Evolutionary conservation across 2,888 invertebrate genomes (phyloP).

Genomic region (Dolichomitus sp.): DNA sequence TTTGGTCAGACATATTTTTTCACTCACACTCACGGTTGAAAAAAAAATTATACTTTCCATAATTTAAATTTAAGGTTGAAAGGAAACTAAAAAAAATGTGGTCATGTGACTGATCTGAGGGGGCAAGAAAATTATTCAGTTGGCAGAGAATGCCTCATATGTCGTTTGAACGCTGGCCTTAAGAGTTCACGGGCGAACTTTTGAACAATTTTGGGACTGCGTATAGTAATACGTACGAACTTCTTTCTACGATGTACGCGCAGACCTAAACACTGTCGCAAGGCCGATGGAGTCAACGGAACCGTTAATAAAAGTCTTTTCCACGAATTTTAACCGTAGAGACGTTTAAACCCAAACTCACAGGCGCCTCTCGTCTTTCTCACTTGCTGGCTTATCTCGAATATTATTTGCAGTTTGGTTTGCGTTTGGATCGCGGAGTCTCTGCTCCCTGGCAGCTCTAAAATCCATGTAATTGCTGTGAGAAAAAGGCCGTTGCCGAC

Average conservation of each 20-base stretch:
- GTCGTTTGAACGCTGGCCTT: neutral
- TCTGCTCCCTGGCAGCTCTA: slow-evolving; percentile 51
- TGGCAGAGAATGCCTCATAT: neutral
- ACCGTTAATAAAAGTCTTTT: slow-evolving; percentile 36
- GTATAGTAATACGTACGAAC: neutral
- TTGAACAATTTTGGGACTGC: slow-evolving; percentile 16
- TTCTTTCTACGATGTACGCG: neutral
- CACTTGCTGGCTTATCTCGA: slow-evolving; percentile 21
- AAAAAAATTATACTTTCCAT: too few relatives aligned
- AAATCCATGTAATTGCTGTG: slow-evolving; percentile 77
- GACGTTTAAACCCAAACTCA: neutral
- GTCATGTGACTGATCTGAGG: too few relatives aligned
- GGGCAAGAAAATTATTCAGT: neutral
- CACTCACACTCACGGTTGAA: too few relatives aligned
- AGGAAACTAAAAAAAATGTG: too few relatives aligned
- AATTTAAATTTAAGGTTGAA: too few relatives aligned
- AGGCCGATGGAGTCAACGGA: slow-evolving; percentile 5
- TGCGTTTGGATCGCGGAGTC: slow-evolving; percentile 4
- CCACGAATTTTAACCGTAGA: slow-evolving; percentile 31
- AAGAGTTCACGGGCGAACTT: slow-evolving; percentile 23
- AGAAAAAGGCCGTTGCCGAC: slow-evolving; percentile 65
- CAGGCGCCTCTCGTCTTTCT: slow-evolving; percentile 23
- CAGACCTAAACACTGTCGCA: neutral
- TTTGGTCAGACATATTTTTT: too few relatives aligned
- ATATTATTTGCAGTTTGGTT: slow-evolving; percentile 43